Percentiles rank a stretch among this genome's conserved stretches.
phyloP scores from a whole-genome alignment of 2,888 invertebrate genomes.

The Byasa hedistus region DNA sequence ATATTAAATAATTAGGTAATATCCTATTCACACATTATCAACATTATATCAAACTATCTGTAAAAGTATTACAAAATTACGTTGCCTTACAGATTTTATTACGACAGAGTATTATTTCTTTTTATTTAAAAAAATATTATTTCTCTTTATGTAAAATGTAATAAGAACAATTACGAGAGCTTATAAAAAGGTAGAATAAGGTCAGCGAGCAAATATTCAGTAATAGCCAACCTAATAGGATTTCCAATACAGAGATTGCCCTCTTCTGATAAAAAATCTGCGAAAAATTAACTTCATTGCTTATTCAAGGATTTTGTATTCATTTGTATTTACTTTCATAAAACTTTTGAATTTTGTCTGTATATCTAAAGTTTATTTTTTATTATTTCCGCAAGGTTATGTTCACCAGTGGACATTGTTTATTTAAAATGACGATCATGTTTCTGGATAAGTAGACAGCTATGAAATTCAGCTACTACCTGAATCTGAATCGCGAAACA shows the following conservation, averaged over 20 bases:
- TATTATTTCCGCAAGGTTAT: not conserved
- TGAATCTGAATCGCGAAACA: too few species aligned
- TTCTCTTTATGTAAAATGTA: not conserved
- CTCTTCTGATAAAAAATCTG: constrained; percentile 18
- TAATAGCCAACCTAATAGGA: constrained; percentile 17
- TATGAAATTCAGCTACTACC: too few species aligned
- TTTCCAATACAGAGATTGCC: constrained; percentile 15
- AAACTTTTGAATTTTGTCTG: not conserved
- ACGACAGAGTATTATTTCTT: too few species aligned
- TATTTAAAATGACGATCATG: too few species aligned
- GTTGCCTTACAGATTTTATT: too few species aligned
- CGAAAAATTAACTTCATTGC: constrained; percentile 11
- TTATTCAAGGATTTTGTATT: constrained; percentile 18
- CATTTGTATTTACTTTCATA: not conserved
- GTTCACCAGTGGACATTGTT: too few species aligned
- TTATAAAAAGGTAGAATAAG: constrained; percentile 26
- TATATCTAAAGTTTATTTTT: not conserved
- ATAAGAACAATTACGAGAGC: not conserved
- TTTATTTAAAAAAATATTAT: too few species aligned
- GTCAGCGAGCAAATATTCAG: constrained; percentile 18
- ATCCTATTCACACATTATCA: too few species aligned
- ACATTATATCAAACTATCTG: too few species aligned
- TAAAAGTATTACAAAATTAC: too few species aligned
- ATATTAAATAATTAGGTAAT: too few species aligned
- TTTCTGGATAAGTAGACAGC: too few species aligned